These are phyloP conservation scores for Conus betulinus DNA, from an alignment of 1,140 invertebrate genomes.

Conservation along the genomic window DNA sequence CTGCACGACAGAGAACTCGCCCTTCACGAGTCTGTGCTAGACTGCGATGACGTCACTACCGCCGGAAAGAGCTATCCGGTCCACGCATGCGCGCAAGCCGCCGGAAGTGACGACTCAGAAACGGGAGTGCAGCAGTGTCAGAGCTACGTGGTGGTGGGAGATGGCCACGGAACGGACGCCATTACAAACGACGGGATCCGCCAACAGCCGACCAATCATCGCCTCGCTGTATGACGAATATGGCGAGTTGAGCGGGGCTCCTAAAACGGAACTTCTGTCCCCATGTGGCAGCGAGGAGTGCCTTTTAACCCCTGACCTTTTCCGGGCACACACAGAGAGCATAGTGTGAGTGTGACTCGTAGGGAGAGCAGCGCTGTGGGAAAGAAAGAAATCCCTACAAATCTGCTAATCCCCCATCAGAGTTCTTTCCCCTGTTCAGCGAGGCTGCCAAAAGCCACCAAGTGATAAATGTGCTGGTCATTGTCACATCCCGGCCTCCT, in stretches of 20 bases:
- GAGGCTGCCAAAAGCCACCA: not conserved
- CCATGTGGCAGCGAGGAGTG: conserved; percentile 35
- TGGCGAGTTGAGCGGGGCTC: conserved; percentile 21
- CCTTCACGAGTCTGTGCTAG: not conserved
- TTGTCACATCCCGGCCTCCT: not conserved
- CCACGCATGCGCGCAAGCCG: not conserved
- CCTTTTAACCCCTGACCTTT: conserved; percentile 16
- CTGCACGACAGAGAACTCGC: not conserved
- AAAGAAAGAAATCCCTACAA: not conserved
- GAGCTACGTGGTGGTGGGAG: conserved; percentile 2
- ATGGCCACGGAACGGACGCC: conserved; percentile 19
- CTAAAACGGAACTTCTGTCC: conserved; percentile 26
- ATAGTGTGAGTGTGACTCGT: conserved; percentile 7
- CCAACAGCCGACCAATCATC: not conserved
- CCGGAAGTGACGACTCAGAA: not conserved
- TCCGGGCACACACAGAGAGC: conserved; percentile 22
- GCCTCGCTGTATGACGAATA: conserved; percentile 38
- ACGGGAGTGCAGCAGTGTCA: too few species aligned
- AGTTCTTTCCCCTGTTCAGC: not conserved
- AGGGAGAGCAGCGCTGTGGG: too few species aligned
- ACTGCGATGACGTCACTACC: conserved; percentile 15
- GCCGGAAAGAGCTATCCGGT: not conserved
- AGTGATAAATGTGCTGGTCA: not conserved
- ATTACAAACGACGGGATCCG: not conserved
- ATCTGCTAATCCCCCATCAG: too few species aligned